Evolutionary conservation across 2,113 vertebrate species (phyloP), one percentile per base, ranked within the genome.

Genomic region (Barnardius zonarius): DNA sequence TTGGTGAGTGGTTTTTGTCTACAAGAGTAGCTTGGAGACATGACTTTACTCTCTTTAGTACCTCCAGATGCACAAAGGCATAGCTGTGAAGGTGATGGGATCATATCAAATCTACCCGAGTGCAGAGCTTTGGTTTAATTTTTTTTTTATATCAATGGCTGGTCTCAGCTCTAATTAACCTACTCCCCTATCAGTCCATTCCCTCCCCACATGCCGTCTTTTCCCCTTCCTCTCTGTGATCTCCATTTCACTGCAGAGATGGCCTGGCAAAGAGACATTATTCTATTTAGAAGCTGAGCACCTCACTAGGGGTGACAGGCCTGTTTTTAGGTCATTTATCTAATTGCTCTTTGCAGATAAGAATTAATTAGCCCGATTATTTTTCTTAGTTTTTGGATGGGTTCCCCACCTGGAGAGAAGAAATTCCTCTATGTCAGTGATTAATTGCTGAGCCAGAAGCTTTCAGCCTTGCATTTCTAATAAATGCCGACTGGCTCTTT

Each of bases 301-400:
- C 97, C 98, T 98, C 97, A 98, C 98, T 98, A 99, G 98, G 99
- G 99, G 99, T 99, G 98, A 99, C 98, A 98, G 98, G 98, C 97
- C 97, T 98, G 98, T 98, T 97, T 97, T 98, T 98, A 98, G 98
- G 97, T 98, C 98, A 97, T 98, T 98, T 98, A 98, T 99, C 99
- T 99, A 99, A 99, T 99, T 99, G 99, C 98, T 98, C 98, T 99
- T 98, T 99, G 98, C 99, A 98, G 99, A 99, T 99, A 99, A 99
- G 99, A 99, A 99, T 99, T 99, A 99, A 99, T 99, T 99, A 99
- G 99, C 98, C 98, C 90, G 98, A 98, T 99, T 99, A 99, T 99
- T 99, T 99, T 99, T 98, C 98, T 98, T 98, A 97, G 96, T 98
- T 98, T 99, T 98, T 98, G 98, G 98, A 99, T 98, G 98, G 98